Base-by-base conservation (phyloP, 2,888 invertebrate species). In the Eilema depressum region DNA sequence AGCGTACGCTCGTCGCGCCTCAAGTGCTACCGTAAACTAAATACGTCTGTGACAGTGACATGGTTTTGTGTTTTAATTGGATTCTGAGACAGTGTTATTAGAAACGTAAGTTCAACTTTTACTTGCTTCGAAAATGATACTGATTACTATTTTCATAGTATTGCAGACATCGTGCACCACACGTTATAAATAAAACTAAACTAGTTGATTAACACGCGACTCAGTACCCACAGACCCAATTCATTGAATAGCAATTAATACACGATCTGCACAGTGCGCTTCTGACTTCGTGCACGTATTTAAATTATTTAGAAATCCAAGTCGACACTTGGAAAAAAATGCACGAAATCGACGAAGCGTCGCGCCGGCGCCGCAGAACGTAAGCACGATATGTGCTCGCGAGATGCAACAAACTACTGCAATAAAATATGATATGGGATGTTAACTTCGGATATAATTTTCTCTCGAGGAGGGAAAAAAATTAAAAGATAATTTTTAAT, bases 291-390 rank as follows among this genome's bases (percentile, higher is more conserved):
- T 93, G 93, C 92, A 88, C 89, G 92, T 93, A 94, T 94, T 94
- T 93, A 94, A 94, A 95, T 95, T 92, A 94, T 94, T 94, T 95
- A 95, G 95, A 95, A 95, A 95, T 91, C 93, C 85, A 85, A 90
- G 91, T 90, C 89, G 90, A 91, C 93, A 90, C 87, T 91, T 93
- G 93, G 93, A 94, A 94, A 91, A 69, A 94, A 94, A 91, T 91
- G 93, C 90, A 93, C 91, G 93, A 92, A 93, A 91, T 89, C 94
- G 92, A 60, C 92, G 89, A 84, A 93, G 93, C 94, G 93, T 82
- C 86, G 87, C 91, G 86, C 75, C 79, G 84, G 82, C 86, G 87
- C 85, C 82, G 84, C 74, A 80, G 83, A 82, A 75, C 70, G 73
- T 68, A 80, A 37, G 68, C 84, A 83, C 84, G 87, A 88, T 85